These are phyloP conservation scores for Sparus aurata DNA, from an alignment of 2,797 vertebrate species.

Conservation along the genomic window DNA sequence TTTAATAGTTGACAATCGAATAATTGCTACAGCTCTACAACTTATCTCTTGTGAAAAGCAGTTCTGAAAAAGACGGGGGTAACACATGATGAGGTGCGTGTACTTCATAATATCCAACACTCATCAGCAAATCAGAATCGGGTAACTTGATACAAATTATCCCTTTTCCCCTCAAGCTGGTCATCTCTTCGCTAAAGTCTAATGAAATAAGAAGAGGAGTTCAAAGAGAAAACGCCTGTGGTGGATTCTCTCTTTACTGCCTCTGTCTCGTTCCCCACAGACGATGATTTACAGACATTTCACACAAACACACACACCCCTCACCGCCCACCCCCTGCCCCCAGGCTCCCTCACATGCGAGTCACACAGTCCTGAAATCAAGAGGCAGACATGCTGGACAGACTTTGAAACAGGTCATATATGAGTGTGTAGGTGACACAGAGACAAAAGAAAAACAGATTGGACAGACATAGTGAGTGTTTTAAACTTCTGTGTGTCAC, in stretches of 20 bases:
- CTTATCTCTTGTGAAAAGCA: not conserved
- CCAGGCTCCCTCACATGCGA: constrained; percentile 62
- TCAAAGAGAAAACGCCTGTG: constrained; percentile 75
- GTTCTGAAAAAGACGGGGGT: not conserved
- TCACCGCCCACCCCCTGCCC: constrained; percentile 17
- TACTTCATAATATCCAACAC: not conserved
- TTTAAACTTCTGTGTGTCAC: constrained; percentile 10
- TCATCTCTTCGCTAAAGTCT: constrained; percentile 23
- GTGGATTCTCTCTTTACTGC: constrained; percentile 60
- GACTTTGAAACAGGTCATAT: constrained; percentile 32
- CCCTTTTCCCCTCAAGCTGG: constrained; percentile 23
- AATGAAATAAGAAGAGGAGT: constrained; percentile 63
- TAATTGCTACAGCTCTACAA: too few species aligned
- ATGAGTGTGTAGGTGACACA: constrained; percentile 19
- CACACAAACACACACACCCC: constrained; percentile 3
- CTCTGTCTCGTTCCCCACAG: constrained; percentile 38
- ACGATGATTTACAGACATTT: constrained; percentile 70
- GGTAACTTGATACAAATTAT: constrained; percentile 43
- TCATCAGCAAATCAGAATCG: constrained; percentile 18
- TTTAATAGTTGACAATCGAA: too few species aligned
- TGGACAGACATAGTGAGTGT: not conserved
- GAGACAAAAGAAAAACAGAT: not conserved
- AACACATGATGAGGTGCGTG: not conserved
- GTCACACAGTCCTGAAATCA: constrained; percentile 56
- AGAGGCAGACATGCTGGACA: constrained; percentile 39